Evolutionary conservation across 2,797 vertebrate genomes (phyloP).

Genomic region (Falco concolor): DNA sequence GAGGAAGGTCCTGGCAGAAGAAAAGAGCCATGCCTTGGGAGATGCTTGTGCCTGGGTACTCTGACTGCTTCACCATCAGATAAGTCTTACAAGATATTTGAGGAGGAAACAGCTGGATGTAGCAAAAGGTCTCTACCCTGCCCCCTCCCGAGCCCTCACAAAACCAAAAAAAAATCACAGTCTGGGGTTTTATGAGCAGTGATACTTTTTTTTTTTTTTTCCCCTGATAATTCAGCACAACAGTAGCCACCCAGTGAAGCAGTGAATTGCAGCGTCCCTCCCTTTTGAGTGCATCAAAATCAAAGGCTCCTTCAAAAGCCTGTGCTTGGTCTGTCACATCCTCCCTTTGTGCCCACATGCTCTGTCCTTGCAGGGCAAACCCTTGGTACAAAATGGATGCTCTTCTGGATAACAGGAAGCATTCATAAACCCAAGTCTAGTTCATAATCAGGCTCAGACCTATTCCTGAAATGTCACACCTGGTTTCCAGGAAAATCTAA

Average conservation of each 20-base stretch:
- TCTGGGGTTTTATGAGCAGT: background rate
- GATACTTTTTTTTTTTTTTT: background rate
- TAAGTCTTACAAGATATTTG: background rate
- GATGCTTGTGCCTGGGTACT: background rate
- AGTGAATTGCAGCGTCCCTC: background rate
- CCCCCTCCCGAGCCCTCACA: background rate
- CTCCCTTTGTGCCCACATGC: accelerated
- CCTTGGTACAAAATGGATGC: background rate
- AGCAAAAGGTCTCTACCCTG: background rate
- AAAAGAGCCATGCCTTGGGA: background rate
- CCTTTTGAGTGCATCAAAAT: background rate
- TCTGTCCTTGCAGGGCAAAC: background rate
- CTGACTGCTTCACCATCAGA: background rate
- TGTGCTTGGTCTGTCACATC: background rate
- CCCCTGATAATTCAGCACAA: background rate
- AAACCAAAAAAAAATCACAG: background rate
- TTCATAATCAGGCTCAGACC: background rate
- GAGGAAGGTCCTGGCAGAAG: background rate
- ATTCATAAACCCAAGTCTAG: background rate
- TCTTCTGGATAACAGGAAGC: background rate
- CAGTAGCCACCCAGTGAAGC: background rate
- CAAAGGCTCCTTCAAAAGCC: background rate
- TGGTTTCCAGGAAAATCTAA: background rate
- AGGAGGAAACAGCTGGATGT: background rate
- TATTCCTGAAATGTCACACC: background rate